Conservation (phyloP, 2,888 invertebrate species). For the Scaptomyza reducta region DNA sequence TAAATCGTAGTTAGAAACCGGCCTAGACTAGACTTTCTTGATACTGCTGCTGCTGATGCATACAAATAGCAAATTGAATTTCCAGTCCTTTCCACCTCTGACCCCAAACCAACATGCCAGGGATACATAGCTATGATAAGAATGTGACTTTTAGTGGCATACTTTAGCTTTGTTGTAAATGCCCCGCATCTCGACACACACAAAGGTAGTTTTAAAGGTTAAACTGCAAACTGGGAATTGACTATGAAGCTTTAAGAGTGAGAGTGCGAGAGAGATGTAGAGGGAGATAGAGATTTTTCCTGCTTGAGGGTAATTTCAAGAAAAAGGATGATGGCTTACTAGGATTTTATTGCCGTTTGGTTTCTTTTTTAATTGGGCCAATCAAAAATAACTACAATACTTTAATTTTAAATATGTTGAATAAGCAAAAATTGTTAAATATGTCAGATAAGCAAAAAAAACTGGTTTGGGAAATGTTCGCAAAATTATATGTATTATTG, state of each 20-base stretch:
- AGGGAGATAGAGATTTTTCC: neutral
- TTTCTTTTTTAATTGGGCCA: neutral
- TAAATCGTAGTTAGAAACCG: slow-evolving; percentile 43
- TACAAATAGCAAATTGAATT: slow-evolving; percentile 34
- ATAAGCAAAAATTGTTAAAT: neutral
- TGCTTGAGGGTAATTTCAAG: neutral
- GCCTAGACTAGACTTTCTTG: slow-evolving; percentile 12
- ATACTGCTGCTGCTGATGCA: slow-evolving; percentile 5
- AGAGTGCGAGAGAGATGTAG: neutral
- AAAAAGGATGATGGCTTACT: neutral
- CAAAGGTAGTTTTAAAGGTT: slow-evolving; percentile 11
- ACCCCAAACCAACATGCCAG: neutral
- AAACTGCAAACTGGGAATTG: slow-evolving; percentile 14
- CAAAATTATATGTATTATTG: no score
- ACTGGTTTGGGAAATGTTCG: no score
- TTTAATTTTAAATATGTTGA: neutral
- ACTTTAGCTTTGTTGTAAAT: neutral
- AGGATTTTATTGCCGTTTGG: neutral
- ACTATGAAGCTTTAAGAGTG: neutral
- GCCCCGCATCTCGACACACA: slow-evolving; percentile 1
- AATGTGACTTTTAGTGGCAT: slow-evolving; percentile 5
- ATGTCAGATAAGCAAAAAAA: no score
- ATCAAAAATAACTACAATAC: neutral
- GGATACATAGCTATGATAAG: slow-evolving; percentile 6
- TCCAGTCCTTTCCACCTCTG: slow-evolving; percentile 1